Percentiles rank a stretch among this genome's conserved stretches.
phyloP scores from a whole-genome alignment of 2,888 invertebrate species.

The Phasia obesa region DNA sequence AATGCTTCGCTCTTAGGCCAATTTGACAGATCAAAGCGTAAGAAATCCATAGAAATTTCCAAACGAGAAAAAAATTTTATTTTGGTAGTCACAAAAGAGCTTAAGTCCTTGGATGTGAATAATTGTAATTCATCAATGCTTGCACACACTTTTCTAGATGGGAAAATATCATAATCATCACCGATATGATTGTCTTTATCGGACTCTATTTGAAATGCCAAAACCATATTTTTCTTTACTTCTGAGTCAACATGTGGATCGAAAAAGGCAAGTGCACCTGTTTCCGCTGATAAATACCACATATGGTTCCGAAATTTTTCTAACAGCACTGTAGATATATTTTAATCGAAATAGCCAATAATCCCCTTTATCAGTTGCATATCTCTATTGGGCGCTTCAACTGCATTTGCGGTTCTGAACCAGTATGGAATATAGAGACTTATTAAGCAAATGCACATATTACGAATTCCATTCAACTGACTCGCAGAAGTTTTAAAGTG shows the following conservation, averaged over 20 bases:
- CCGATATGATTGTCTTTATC: not conserved
- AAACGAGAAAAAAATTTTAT: not conserved
- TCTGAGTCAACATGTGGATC: not conserved
- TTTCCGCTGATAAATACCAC: not conserved
- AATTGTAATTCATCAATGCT: no score
- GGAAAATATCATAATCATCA: no score
- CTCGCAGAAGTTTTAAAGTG: not conserved
- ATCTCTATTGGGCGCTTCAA: conserved; percentile 1
- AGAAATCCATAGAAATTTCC: not conserved
- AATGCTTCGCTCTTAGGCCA: not conserved
- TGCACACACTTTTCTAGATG: no score
- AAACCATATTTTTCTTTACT: not conserved
- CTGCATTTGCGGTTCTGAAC: not conserved
- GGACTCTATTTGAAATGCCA: not conserved
- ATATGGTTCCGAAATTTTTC: not conserved
- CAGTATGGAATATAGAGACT: no score
- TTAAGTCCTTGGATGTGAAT: not conserved
- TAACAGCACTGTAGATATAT: not conserved
- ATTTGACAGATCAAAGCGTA: not conserved
- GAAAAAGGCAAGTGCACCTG: not conserved
- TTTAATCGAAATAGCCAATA: not conserved
- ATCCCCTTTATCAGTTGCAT: not conserved
- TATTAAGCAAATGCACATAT: no score
- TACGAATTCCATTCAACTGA: not conserved
- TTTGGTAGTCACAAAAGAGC: not conserved